phyloP scores from a whole-genome alignment of 2,797 vertebrate species.

The Pristis pectinata region DNA sequence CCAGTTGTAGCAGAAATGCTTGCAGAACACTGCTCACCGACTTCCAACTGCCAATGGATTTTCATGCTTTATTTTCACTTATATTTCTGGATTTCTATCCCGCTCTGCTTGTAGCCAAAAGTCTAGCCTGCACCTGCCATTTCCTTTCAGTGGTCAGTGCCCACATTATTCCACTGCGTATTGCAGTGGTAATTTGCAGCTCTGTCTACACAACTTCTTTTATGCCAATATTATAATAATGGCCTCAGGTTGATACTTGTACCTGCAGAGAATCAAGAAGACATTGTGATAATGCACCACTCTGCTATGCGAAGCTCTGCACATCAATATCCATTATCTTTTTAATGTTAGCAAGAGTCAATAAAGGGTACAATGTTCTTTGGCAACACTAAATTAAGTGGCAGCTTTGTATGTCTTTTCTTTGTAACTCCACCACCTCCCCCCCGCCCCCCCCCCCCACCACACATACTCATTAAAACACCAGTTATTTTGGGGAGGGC shows the following conservation, averaged over 20 bases:
- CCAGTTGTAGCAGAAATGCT: not conserved
- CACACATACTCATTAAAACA: too few species aligned
- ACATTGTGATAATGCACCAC: not conserved
- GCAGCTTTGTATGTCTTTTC: not conserved
- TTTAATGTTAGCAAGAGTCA: not conserved
- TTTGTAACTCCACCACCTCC: not conserved
- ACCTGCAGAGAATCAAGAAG: not conserved
- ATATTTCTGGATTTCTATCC: not conserved
- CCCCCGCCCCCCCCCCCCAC: too few species aligned
- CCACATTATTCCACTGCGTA: not conserved
- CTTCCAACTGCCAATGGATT: not conserved
- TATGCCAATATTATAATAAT: not conserved
- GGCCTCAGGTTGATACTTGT: not conserved
- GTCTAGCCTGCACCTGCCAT: not conserved
- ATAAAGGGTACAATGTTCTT: not conserved
- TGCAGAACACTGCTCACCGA: not conserved
- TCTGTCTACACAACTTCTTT: not conserved
- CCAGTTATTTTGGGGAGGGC: not conserved
- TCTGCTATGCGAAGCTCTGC: not conserved
- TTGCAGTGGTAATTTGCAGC: not conserved
- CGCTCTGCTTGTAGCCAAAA: not conserved
- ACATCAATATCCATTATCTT: not conserved
- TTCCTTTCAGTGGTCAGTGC: not conserved
- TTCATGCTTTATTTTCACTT: not conserved
- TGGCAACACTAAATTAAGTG: not conserved